Base-by-base conservation (phyloP, 1,140 invertebrate species). In the Scaptomyza hsui region DNA sequence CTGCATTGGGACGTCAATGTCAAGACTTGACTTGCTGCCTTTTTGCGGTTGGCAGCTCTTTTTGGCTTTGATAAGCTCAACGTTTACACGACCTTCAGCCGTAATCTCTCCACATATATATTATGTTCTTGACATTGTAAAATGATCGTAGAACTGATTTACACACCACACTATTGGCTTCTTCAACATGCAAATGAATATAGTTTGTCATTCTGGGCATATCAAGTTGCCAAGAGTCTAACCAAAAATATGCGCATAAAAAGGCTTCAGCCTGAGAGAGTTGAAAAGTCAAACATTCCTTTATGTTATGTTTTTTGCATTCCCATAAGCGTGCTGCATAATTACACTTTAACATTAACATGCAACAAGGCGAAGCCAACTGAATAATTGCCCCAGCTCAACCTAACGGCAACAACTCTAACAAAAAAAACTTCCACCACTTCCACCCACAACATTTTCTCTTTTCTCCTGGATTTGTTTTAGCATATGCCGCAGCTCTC, bases 261-360 rank as follows among this genome's bases (percentile, higher is more conserved):
- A 64, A 26, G 70, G 64, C 70, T 60, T 61, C 64, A 41, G 52
- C 29, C 16, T 13, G 16, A 35, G 16, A 35, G 7, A 37, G 59
- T 51, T 37, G 37, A 57, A 68, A 55, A 68, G 56, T 55, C 63
- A 72, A 67, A 39, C 24, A n/a, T n/a, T n/a, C 41, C 21, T n/a
- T 48, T 24, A n/a, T n/a, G n/a, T 26, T 24, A 4, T 24, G 44
- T 21, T 45, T 32, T 10, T n/a, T n/a, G 4, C 42, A 18, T n/a
- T 24, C 70, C 52, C 68, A 81, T 44, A 71, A 62, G 78, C 56
- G 35, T 47, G 64, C 63, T 74, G 81, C 77, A 86, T 78, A 88
- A 86, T 81, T 86, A 88, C 82, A 75, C 67, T 81, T 88, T 86
- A n/a, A n/a, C 88, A 86, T 88, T 86, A 88, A 78, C 74, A 86